Evolutionary conservation across 2,888 invertebrate genomes (phyloP).

Genomic region (Xylota sylvarum): DNA sequence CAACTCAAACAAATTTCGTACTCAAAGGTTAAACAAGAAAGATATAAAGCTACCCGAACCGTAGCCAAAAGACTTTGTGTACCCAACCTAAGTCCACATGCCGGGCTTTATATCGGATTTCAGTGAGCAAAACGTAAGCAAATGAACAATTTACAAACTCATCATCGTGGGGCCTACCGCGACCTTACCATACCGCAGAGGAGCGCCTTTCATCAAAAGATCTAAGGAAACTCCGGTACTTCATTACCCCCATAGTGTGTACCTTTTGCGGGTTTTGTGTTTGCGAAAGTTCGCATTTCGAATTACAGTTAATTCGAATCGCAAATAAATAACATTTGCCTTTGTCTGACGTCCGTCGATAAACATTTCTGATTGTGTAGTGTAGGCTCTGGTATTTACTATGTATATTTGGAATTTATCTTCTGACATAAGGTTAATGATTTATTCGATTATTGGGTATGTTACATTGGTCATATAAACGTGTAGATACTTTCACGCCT

Average conservation of each 20-base stretch:
- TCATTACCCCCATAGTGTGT: slow-evolving; percentile 7
- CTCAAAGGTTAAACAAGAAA: neutral
- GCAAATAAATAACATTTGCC: slow-evolving; percentile 21
- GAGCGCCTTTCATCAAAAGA: slow-evolving; percentile 2
- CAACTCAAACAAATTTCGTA: neutral
- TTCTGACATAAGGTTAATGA: neutral
- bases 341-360: slow-evolving; percentile 26
- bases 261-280: neutral
- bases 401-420: neutral
- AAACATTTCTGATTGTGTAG: slow-evolving; percentile 1
- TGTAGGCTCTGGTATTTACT: neutral
- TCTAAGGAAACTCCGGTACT: slow-evolving; percentile 3
- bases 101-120: neutral
- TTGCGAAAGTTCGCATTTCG: slow-evolving; percentile 9
- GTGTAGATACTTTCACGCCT: neutral
- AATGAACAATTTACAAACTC: slow-evolving; percentile 9
- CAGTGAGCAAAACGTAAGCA: slow-evolving; percentile 14
- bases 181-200: neutral
- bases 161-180: neutral
- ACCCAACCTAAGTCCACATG: slow-evolving; percentile 2
- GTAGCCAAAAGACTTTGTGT: neutral
- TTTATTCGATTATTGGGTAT: neutral
- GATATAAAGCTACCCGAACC: neutral
- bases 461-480: neutral
- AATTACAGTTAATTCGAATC: slow-evolving; percentile 25